Evolutionary conservation across 2,797 vertebrate genomes (phyloP), one percentile per base, ranked within the genome.

Genomic region (Toxotes lorentzi): DNA sequence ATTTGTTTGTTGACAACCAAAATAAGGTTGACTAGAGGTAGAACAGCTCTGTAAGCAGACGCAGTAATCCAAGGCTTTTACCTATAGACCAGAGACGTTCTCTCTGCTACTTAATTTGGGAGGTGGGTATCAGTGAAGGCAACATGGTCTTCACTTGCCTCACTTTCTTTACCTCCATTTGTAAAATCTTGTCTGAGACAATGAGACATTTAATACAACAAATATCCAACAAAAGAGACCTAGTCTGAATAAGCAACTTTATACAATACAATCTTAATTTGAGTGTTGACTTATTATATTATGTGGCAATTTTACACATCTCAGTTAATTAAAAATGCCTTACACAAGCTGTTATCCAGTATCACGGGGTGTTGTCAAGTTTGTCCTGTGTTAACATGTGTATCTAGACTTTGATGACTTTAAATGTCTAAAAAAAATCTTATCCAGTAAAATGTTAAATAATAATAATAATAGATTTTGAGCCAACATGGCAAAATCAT

Each of bases 121-220:
- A 96, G 94, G 94, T 86, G 86, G 79, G 94, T 94, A 94, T 95
- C 94, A 93, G 93, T 90, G 86, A 91, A 82, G 61, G 88, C 88
- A 94, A 92, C 71, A 92, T 87, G 72, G 85, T 91, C 90, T 95
- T 86, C 70, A 92, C 66, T 90, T 87, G 91, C 88, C 78, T 88
- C 88, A 92, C 94, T 88, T 95, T 95, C 93, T 94, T 88, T 56
- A 95, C 94, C 95, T 95, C 94, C 95, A 62, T 59, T 72, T 60
- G 5, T 43, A 43, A 50, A 69, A 60, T 65, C 17, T 6, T 57
- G 16, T 72, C 27, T 21, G 6, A 51, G 40, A 58, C 21, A 59
- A 27, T 12, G 1, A 59, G 2, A 38, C 38, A 4, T 7, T 4
- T 16, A 17, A 16, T 10, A 38, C 32, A 58, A 54, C 41, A 8